These are phyloP conservation scores for Luidia sarsii DNA, from an alignment of 53 echinoderm and acorn worm genomes.

Conservation along the genomic window DNA sequence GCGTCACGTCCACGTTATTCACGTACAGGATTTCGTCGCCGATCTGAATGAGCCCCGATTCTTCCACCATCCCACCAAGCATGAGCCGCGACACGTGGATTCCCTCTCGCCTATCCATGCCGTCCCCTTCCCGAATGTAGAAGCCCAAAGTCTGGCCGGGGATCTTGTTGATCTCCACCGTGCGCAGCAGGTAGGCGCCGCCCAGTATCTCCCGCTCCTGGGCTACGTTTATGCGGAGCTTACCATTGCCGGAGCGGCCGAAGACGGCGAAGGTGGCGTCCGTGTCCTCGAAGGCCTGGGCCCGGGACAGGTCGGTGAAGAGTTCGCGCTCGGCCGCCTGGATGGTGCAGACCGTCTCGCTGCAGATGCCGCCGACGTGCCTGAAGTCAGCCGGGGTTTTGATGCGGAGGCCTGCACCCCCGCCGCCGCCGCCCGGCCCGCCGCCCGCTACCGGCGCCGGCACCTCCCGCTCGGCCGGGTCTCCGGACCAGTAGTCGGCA, in stretches of 20 bases:
- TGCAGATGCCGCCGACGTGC: constrained; percentile 82
- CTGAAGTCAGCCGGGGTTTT: constrained; percentile 78
- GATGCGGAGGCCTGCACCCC: constrained; percentile 70
- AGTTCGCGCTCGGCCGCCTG: constrained; percentile 89
- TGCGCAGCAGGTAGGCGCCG: constrained; percentile 91
- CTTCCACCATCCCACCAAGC: constrained; percentile 91
- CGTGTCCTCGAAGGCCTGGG: constrained; percentile 64
- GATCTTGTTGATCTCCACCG: constrained; percentile 95
- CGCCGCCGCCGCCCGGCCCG: constrained; percentile 45
- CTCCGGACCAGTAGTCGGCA: constrained; percentile 59
- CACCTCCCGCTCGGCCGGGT: constrained; percentile 2
- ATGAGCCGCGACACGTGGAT: constrained; percentile 90
- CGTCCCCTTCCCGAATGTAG: constrained; percentile 93
- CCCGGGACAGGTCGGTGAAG: constrained; percentile 75
- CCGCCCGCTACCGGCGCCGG: constrained; percentile 18
- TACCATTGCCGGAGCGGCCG: constrained; percentile 55
- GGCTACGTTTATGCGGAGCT: constrained; percentile 74
- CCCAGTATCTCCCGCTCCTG: constrained; percentile 97
- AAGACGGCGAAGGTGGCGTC: constrained; percentile 50
- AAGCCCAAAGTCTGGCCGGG: constrained; percentile 93
- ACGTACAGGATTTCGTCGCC: constrained; percentile 98
- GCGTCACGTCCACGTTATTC: constrained; percentile 89
- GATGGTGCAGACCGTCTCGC: constrained; percentile 84
- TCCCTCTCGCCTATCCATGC: constrained; percentile 80
- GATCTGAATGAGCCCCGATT: constrained; percentile 80